phyloP scores from a whole-genome alignment of 2,888 invertebrate genomes.

The Mechanitis mazaeus region DNA sequence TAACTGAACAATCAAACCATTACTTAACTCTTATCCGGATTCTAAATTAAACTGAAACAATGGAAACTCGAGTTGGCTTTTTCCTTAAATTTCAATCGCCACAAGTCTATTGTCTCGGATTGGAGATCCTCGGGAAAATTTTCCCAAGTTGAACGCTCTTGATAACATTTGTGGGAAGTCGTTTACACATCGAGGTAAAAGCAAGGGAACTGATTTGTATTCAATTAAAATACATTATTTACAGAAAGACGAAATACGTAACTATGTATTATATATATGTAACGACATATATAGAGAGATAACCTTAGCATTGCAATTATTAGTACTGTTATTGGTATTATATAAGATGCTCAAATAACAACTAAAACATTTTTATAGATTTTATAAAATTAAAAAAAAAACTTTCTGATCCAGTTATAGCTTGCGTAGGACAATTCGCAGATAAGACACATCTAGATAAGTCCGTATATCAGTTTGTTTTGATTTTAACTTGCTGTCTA shows the following conservation, averaged over 20 bases:
- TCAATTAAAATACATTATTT: no score
- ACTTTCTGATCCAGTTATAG: no score
- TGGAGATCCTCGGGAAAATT: conserved; percentile 44
- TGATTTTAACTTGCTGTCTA: conserved; percentile 53
- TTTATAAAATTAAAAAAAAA: no score
- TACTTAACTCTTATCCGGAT: conserved; percentile 5
- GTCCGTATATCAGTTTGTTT: conserved; percentile 42
- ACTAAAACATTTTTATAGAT: no score
- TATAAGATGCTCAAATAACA: no score
- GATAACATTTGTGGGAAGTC: conserved; percentile 42
- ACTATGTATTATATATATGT: no score
- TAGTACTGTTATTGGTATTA: no score
- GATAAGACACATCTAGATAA: conserved; percentile 25
- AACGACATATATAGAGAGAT: no score
- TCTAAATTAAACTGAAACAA: conserved; percentile 1
- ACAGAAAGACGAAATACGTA: no score
- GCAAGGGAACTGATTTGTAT: no score
- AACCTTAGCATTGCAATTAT: no score
- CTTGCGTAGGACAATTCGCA: background rate
- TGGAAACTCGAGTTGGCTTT: background rate
- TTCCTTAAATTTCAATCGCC: conserved; percentile 3
- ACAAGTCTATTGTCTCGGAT: conserved; percentile 38
- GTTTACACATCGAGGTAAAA: conserved; percentile 33
- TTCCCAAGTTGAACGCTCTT: conserved; percentile 44
- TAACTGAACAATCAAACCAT: background rate